Conservation (phyloP, 2,888 invertebrate genomes). For the Adelphocoris suturalis region DNA sequence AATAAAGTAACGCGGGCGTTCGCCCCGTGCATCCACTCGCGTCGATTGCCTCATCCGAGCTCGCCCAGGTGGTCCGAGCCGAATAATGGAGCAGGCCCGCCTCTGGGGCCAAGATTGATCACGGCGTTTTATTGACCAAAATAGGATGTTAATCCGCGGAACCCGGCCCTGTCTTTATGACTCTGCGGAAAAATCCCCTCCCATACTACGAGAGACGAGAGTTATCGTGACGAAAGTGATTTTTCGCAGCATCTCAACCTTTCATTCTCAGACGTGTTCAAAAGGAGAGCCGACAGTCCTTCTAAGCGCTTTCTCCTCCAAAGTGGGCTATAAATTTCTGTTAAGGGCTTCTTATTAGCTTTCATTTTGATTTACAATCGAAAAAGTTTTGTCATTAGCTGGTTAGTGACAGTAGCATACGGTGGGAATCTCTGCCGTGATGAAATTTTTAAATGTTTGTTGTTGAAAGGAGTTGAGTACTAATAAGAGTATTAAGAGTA, state of each 20-base stretch:
- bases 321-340: background rate
- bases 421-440: too few relatives aligned
- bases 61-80: constrained; percentile 27
- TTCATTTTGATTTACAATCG: background rate
- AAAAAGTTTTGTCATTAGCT: background rate
- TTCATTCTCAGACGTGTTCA: constrained; percentile 20
- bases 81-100: constrained; percentile 19
- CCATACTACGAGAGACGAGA: background rate
- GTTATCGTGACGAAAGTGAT: constrained; percentile 8
- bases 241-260: constrained; percentile 26
- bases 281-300: background rate
- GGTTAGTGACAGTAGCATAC: background rate
- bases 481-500: too few relatives aligned
- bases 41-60: background rate
- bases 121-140: constrained; percentile 28
- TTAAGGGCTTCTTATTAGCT: constrained; percentile 3
- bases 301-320: background rate
- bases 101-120: constrained; percentile 10
- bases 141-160: constrained; percentile 29
- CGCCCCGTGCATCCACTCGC: too few relatives aligned
- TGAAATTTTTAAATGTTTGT: too few relatives aligned
- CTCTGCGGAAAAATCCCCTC: background rate
- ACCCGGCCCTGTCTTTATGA: constrained; percentile 17
- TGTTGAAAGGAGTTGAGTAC: too few relatives aligned
- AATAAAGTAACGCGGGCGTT: too few relatives aligned